phyloP scores from a whole-genome alignment of 1,140 invertebrate genomes.

The Bombyx mori region ASM3026992v2 NC_085119.1:1430001-1430500 shows the following conservation, averaged over 20 bases:
- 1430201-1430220: background rate
- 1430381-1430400: too few relatives aligned
- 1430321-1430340: too few relatives aligned
- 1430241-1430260: background rate
- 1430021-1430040: background rate
- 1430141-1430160: background rate
- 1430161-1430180: background rate
- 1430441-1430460: too few relatives aligned
- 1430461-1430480: too few relatives aligned
- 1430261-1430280: too few relatives aligned
- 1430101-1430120: background rate
- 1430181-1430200: background rate
- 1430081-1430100: slow-evolving; percentile 1
- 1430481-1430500: background rate
- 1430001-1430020: slow-evolving; percentile 1
- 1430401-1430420: too few relatives aligned
- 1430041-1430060: slow-evolving; percentile 6
- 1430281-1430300: too few relatives aligned
- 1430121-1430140: background rate
- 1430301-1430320: too few relatives aligned
- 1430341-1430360: too few relatives aligned
- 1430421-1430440: too few relatives aligned
- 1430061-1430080: slow-evolving; percentile 6
- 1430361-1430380: too few relatives aligned
- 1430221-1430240: background rate